Base-by-base conservation (phyloP, 2,113 vertebrate genomes). In the Melanotaenia duboulayi region DNA sequence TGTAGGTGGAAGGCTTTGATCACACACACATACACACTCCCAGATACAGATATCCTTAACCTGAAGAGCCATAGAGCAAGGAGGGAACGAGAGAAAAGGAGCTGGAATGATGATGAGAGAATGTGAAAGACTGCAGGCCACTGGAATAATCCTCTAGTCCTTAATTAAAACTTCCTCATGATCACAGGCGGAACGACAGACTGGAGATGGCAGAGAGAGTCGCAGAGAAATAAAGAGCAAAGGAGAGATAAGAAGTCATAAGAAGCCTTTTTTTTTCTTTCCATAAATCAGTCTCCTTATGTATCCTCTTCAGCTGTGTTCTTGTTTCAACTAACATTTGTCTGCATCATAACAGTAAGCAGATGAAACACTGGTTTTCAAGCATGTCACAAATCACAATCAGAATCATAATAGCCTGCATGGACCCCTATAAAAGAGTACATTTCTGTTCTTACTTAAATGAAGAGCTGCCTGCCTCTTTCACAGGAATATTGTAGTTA, bases 91-190 rank as follows among this genome's bases (percentile, higher is more conserved):
- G 64, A 68, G 59, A 62, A 63, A 78, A 76, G 66, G 71, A 77
- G 62, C 37, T 56, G 65, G 76, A 80, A 85, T 78, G 73, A 83
- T 85, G 67, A 90, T 74, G 72, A 85, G 71, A 85, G 57, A 76
- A 76, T 64, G 83, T 83, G 87, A 86, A 82, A 76, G 76, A 82
- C 76, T 85, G 71, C 76, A 84, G 85, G 78, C 68, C 73, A 85
- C 67, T 80, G 67, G 73, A 81, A 81, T 90, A 89, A 87, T 91
- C 81, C 83, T 86, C 68, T 76, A 74, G 78, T 85, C 85, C 91
- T 88, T 91, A 92, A 93, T 92, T 92, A 91, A 92, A 93, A 91
- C 74, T 54, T 87, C 74, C 81, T 89, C 89, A 91, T 92, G 90
- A 91, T 92, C 68, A 84, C 69, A 71, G 69, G 60, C 74, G 71